Evolutionary conservation across 2,113 vertebrate genomes (phyloP), one percentile per base, ranked within the genome.

Genomic region (Zosterops lateralis): DNA sequence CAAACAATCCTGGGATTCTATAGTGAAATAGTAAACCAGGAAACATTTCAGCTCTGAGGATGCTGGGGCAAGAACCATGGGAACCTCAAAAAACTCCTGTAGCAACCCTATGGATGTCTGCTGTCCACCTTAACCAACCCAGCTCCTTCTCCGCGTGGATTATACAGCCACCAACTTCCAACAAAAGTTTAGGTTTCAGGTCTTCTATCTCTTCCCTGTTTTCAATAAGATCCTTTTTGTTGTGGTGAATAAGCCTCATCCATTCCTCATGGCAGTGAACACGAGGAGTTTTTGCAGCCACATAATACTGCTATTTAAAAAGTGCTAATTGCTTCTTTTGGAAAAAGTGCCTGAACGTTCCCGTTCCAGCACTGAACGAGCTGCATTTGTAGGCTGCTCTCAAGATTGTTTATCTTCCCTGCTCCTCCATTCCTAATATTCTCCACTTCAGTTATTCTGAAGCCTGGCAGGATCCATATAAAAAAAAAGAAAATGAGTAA

Each of bases 281-380:
- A 91, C 22, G 29, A 65, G 32, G 31, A 20, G 74, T 5, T 57
- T 70, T 83, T 82, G 61, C 57, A 17, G 57, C 34, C 88, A 40
- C 40, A 57, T 75, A 79, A 92, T 78, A 38, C 26, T 71, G 76
- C 84, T 64, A 73, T 88, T 86, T 83, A 77, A 88, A 66, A 88
- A 92, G 65, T 20, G 25, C 57, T 94, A 93, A 95, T 96, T 93
- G 65, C 83, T 74, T 66, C 79, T 96, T 93, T 93, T 71, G 67
- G 87, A 61, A 78, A 22, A 86, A 88, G 56, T 19, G 79, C 64
- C 85, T 71, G 75, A 61, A 62, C 42, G 82, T 93, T 95, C 85
- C 79, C 0, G 0, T 82, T 95, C 57, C 87, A 89, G 89, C 91
- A 66, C 60, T 45, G 80, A 88, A 86, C 1, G 25, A 83, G 94